These are phyloP conservation scores for Meteorus colon DNA, from an alignment of 2,888 invertebrate genomes.

Conservation along the genomic window DNA sequence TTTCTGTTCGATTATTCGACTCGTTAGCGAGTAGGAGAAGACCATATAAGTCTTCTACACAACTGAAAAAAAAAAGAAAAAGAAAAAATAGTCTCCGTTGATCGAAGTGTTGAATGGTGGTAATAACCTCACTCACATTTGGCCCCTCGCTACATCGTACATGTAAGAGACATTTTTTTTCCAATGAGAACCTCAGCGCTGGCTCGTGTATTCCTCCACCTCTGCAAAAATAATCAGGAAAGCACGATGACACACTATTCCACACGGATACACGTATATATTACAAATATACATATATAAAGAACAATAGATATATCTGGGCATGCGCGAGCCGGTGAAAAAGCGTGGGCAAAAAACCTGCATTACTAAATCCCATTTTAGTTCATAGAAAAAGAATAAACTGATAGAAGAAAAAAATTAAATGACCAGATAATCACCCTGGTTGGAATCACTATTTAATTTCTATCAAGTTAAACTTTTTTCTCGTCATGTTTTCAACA, in stretches of 20 bases:
- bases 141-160: slow-evolving; percentile 18
- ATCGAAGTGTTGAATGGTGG: slow-evolving; percentile 1
- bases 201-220: slow-evolving; percentile 19
- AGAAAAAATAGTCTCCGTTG: not conserved
- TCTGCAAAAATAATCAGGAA: slow-evolving; percentile 29
- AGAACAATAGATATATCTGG: slow-evolving; percentile 21
- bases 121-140: slow-evolving; percentile 20
- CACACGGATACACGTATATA: slow-evolving; percentile 3
- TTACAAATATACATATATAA: slow-evolving; percentile 1
- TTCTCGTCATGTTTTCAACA: not conserved
- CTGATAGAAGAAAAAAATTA: not conserved
- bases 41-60: not conserved
- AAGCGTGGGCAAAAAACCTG: slow-evolving; percentile 30
- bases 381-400: not conserved
- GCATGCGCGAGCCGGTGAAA: slow-evolving; percentile 37
- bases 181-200: slow-evolving; percentile 18
- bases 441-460: not conserved
- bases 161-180: slow-evolving; percentile 6
- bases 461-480: not conserved
- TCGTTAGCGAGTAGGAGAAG: not conserved
- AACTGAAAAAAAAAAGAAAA: not conserved
- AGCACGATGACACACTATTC: slow-evolving; percentile 29
- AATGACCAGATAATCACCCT: not conserved
- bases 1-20: not conserved
- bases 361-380: slow-evolving; percentile 26